These are phyloP conservation scores for Physeter macrocephalus DNA, from an alignment of 2,113 vertebrate species.

Conservation along the genomic window DNA sequence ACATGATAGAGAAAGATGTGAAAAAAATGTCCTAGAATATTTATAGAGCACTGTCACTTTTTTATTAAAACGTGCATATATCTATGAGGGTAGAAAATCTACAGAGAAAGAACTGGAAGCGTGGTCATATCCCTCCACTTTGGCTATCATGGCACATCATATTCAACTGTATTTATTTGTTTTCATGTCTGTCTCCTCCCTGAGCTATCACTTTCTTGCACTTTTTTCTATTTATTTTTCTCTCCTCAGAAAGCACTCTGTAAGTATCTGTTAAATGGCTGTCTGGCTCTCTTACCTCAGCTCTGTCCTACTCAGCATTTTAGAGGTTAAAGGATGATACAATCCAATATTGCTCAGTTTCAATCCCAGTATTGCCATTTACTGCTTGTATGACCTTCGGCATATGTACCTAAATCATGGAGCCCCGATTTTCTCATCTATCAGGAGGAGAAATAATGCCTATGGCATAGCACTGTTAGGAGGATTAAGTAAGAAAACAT, in stretches of 20 bases:
- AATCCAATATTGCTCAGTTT: neutral
- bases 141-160: too few species aligned
- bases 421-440: neutral
- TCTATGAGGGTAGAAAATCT: neutral
- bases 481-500: neutral
- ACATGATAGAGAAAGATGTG: neutral
- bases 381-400: neutral
- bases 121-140: neutral
- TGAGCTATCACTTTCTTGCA: neutral
- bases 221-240: neutral
- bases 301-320: neutral
- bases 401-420: neutral
- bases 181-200: neutral
- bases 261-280: neutral
- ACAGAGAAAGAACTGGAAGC: neutral
- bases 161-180: neutral
- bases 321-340: neutral
- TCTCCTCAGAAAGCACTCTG: neutral
- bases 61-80: neutral
- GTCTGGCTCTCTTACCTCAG: neutral
- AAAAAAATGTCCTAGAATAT: neutral
- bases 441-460: neutral
- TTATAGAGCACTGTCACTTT: neutral
- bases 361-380: neutral
- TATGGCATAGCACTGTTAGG: too few species aligned